Conservation (phyloP, 1,140 invertebrate species). For the Leptestheria dahalacensis region DNA sequence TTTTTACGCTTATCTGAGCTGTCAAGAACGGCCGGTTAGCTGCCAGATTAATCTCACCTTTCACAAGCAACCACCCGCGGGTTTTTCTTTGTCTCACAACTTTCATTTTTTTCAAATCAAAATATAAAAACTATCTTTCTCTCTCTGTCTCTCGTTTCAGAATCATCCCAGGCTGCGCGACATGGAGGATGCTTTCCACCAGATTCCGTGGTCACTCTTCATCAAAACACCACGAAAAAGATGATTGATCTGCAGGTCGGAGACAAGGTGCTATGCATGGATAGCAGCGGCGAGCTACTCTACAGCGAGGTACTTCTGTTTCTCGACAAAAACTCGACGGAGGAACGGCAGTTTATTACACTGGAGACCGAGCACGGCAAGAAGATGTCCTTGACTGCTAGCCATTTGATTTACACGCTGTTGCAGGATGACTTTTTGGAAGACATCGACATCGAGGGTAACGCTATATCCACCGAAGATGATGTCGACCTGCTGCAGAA, state of each 20-base stretch:
- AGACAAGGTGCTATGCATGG: slow-evolving; percentile 62
- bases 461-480: slow-evolving; percentile 1
- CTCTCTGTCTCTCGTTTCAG: slow-evolving; percentile 39
- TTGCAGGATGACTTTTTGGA: slow-evolving; percentile 9
- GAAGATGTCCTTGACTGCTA: slow-evolving; percentile 60
- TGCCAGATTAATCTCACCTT: neutral
- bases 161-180: slow-evolving; percentile 72
- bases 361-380: slow-evolving; percentile 51
- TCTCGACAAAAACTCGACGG: slow-evolving; percentile 57
- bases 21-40: neutral
- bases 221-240: slow-evolving; percentile 31
- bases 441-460: slow-evolving; percentile 12
- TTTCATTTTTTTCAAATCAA: neutral
- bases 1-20: neutral
- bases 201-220: slow-evolving; percentile 40
- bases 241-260: slow-evolving; percentile 54
- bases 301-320: slow-evolving; percentile 81
- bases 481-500: neutral
- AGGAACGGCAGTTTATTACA: slow-evolving; percentile 49
- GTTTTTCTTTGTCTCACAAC: neutral
- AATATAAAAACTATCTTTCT: slow-evolving; percentile 9
- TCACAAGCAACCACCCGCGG: neutral
- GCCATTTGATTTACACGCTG: slow-evolving; percentile 52
- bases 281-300: slow-evolving; percentile 42
- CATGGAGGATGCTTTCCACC: slow-evolving; percentile 64